Conservation (phyloP, 2,888 invertebrate species). For the Callosobruchus maculatus region DNA sequence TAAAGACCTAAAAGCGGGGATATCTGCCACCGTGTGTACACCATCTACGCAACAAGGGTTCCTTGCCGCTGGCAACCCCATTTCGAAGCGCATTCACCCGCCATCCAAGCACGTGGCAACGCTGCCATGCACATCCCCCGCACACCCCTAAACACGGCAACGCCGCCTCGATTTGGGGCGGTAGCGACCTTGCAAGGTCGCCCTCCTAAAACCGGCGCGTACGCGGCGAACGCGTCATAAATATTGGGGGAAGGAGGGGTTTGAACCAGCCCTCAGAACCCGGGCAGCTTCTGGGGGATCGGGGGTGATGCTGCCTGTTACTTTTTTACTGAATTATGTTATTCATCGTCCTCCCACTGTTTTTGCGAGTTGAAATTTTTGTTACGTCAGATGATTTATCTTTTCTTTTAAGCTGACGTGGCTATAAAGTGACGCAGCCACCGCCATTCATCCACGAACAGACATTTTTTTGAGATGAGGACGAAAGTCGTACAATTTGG, state of each 20-base stretch:
- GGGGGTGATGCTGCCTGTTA: neutral
- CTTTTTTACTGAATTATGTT: neutral
- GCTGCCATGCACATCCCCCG: neutral
- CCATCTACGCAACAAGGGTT: neutral
- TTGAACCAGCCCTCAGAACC: neutral
- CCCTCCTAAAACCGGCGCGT: neutral
- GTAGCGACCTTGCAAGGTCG: neutral
- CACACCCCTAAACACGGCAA: neutral
- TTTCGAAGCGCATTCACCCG: neutral
- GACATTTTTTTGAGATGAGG: no score
- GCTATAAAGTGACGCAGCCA: no score
- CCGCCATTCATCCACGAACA: no score
- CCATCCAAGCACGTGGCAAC: neutral
- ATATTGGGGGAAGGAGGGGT: neutral
- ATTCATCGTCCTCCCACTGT: neutral
- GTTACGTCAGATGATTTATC: neutral
- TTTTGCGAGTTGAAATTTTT: neutral
- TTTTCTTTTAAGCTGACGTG: no score
- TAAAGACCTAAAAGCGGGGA: no score
- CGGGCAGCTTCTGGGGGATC: neutral
- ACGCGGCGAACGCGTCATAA: neutral
- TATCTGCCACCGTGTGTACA: no score
- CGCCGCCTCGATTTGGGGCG: neutral
- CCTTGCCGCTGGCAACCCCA: neutral
- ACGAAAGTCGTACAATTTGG: no score